Conservation (phyloP, 64 coral and sea anemone genomes). For the Porites lutea region DNA sequence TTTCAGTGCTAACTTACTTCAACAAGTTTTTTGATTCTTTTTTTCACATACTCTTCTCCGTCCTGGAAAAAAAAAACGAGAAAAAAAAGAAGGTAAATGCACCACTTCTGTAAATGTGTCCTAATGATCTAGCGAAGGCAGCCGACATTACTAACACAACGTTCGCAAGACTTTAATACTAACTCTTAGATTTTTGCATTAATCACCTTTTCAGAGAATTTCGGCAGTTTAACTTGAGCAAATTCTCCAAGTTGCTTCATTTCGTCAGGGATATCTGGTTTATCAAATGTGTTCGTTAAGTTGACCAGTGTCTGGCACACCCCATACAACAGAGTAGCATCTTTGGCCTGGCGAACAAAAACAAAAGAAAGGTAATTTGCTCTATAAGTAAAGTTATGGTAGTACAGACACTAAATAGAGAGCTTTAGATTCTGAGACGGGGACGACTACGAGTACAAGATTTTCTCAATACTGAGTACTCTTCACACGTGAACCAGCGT, state of each 20-base stretch:
- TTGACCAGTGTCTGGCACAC: constrained; percentile 98
- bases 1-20: constrained; percentile 45
- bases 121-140: not conserved
- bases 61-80: constrained; percentile 60
- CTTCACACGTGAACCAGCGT: no score
- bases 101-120: no score
- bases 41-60: constrained; percentile 88
- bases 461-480: no score
- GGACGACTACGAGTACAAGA: no score
- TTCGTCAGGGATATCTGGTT: constrained; percentile 93
- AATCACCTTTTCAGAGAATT: constrained; percentile 87
- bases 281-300: constrained; percentile 94
- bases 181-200: not conserved
- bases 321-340: constrained; percentile 89
- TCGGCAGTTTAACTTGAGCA: constrained; percentile 92
- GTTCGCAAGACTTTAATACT: not conserved
- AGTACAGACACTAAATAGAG: no score
- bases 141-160: not conserved
- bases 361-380: not conserved
- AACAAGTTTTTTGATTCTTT: constrained; percentile 84
- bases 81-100: not conserved
- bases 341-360: constrained; percentile 62
- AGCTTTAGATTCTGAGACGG: no score
- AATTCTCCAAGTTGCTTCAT: constrained; percentile 98
- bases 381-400: no score